A percentile compares a stretch with the other conserved stretches of the same genome.
phyloP scores from a whole-genome alignment of 2,113 vertebrate genomes.

The Crotalus viridis region DNA sequence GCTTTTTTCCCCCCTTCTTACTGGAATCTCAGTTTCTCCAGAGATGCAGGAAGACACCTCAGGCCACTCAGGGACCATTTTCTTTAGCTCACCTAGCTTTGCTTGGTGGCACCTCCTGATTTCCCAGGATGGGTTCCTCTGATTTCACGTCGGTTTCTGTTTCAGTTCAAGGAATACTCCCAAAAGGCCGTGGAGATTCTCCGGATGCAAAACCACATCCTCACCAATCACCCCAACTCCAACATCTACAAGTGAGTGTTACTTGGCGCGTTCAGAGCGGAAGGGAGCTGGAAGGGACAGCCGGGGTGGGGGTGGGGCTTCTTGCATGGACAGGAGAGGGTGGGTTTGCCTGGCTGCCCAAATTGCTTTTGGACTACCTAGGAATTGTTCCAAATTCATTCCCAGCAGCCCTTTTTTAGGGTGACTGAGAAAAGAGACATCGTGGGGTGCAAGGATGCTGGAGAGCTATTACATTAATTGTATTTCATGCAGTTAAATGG shows the following conservation, averaged over 20 bases:
- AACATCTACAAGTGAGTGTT: slow-evolving; percentile 97
- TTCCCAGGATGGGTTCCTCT: background rate
- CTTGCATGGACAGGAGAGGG: background rate
- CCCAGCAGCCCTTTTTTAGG: background rate
- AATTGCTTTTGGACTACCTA: background rate
- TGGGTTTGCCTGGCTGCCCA: background rate
- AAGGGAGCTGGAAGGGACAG: background rate
- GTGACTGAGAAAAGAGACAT: background rate
- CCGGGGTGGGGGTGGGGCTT: accelerated
- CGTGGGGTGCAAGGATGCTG: too few relatives aligned
- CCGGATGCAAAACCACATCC: slow-evolving; percentile 93
- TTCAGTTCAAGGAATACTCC: slow-evolving; percentile 93
- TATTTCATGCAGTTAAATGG: background rate
- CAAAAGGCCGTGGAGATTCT: slow-evolving; percentile 98
- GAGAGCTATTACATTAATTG: background rate
- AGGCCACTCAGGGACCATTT: background rate
- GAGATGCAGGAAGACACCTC: background rate
- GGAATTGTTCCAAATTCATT: background rate
- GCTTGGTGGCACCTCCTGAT: background rate
- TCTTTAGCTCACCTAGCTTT: background rate
- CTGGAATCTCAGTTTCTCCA: too few relatives aligned
- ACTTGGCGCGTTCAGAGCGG: background rate
- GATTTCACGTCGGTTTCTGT: slow-evolving; percentile 23
- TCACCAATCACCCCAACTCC: slow-evolving; percentile 98
- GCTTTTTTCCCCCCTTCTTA: accelerated